A percentile compares a stretch with the other conserved stretches of the same genome.
These are phyloP conservation scores for Amphiprion clarkii DNA, from an alignment of 2,797 vertebrate species.

Conservation along the genomic window DNA sequence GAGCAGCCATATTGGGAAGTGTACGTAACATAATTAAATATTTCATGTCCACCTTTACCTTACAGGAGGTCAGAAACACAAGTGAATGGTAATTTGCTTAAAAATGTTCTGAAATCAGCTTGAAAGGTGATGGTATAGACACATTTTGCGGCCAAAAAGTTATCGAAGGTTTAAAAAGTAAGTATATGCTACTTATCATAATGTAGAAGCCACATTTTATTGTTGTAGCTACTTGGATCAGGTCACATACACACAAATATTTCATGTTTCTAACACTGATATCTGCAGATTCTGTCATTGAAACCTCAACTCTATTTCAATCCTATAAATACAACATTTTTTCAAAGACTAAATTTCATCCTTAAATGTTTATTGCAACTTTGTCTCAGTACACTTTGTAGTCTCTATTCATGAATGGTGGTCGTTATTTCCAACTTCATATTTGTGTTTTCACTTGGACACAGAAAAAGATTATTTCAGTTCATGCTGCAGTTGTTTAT, in stretches of 20 bases:
- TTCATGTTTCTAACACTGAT: not conserved
- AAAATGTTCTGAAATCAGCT: too few species aligned
- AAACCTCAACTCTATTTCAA: not conserved
- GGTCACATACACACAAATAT: not conserved
- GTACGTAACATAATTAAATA: too few species aligned
- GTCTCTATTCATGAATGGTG: not conserved
- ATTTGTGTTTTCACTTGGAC: not conserved
- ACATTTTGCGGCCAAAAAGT: too few species aligned
- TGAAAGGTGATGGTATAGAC: too few species aligned
- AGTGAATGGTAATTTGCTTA: too few species aligned
- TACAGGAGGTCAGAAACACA: too few species aligned
- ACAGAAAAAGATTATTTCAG: not conserved
- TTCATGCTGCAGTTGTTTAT: constrained; percentile 20
- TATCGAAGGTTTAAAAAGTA: too few species aligned
- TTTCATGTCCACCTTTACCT: too few species aligned
- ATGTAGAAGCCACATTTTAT: not conserved
- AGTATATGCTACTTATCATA: too few species aligned
- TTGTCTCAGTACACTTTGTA: not conserved
- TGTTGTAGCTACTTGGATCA: not conserved
- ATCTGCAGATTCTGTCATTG: not conserved
- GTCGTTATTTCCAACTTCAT: not conserved
- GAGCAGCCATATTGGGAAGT: too few species aligned
- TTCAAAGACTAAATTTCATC: too few species aligned
- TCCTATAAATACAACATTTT: not conserved
- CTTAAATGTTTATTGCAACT: not conserved